Evolutionary conservation across 1,140 invertebrate species (phyloP).

Genomic region (Drosophila rhopaloa): DNA sequence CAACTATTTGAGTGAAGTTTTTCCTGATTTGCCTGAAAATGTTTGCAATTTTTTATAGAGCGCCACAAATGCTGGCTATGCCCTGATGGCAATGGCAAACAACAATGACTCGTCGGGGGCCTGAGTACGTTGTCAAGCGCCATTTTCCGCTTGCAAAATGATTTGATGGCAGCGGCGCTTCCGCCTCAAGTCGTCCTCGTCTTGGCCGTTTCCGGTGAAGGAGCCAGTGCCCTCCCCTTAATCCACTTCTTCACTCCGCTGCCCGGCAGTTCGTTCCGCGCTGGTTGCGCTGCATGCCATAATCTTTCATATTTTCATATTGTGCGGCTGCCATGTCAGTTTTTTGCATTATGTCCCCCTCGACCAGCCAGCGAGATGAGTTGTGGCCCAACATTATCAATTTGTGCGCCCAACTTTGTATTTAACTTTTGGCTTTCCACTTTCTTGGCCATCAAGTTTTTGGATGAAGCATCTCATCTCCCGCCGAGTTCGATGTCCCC

Average conservation of each 20-base stretch:
- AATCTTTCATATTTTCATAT: constrained; percentile 82
- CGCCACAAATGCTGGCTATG: constrained; percentile 65
- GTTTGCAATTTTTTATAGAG: constrained; percentile 60
- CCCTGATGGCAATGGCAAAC: constrained; percentile 40
- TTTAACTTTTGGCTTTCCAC: constrained; percentile 79
- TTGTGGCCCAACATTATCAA: constrained; percentile 68
- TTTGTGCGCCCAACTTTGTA: constrained; percentile 80
- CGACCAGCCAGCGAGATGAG: constrained; percentile 10
- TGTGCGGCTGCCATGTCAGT: constrained; percentile 54
- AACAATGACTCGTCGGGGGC: constrained; percentile 41
- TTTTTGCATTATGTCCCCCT: constrained; percentile 65
- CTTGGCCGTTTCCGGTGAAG: constrained; percentile 21
- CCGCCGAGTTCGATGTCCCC: constrained; percentile 8
- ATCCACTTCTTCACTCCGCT: background rate
- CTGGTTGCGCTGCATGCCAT: constrained; percentile 71
- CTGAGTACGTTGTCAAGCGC: constrained; percentile 57
- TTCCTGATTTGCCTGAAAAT: constrained; percentile 32
- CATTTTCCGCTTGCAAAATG: constrained; percentile 81
- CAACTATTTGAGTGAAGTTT: constrained; percentile 12
- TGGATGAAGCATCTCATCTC: background rate
- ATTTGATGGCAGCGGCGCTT: constrained; percentile 80
- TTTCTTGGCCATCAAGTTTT: constrained; percentile 50
- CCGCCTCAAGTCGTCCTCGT: constrained; percentile 56
- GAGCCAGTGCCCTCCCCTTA: constrained; percentile 1
- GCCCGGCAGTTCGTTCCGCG: constrained; percentile 49